Conservation (phyloP, 2,113 vertebrate genomes). For the Psilopsiagon aymara region DNA sequence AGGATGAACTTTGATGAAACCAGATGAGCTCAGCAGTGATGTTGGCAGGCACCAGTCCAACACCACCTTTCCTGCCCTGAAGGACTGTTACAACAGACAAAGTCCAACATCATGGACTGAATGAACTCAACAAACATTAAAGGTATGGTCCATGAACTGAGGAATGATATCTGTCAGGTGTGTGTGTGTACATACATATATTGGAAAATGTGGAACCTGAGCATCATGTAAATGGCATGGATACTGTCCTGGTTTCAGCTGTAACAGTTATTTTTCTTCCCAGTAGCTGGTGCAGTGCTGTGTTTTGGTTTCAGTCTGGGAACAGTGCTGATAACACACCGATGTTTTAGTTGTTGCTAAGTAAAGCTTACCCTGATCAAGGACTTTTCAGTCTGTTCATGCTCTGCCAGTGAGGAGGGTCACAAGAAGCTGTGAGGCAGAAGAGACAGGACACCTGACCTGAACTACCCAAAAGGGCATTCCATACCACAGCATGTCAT, state of each 20-base stretch:
- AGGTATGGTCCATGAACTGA: neutral
- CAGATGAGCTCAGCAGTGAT: neutral
- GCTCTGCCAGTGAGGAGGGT: neutral
- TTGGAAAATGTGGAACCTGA: neutral
- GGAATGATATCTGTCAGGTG: neutral
- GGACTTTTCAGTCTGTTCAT: neutral
- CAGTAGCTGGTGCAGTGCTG: neutral
- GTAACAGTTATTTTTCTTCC: neutral
- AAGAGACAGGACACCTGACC: neutral
- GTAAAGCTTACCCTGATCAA: neutral
- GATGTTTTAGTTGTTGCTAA: neutral
- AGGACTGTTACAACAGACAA: neutral
- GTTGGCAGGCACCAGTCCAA: neutral
- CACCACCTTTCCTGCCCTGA: neutral
- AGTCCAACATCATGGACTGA: neutral
- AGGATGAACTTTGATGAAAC: neutral
- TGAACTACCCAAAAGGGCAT: neutral
- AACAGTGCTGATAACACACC: neutral
- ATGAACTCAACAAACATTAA: neutral
- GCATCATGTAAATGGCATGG: neutral
- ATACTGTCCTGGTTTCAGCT: neutral
- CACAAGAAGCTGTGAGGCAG: neutral
- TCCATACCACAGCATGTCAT: neutral
- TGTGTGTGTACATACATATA: neutral
- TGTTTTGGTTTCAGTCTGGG: neutral